Evolutionary conservation across 1,140 invertebrate genomes (phyloP).

Genomic region (Eciton burchellii): DNA sequence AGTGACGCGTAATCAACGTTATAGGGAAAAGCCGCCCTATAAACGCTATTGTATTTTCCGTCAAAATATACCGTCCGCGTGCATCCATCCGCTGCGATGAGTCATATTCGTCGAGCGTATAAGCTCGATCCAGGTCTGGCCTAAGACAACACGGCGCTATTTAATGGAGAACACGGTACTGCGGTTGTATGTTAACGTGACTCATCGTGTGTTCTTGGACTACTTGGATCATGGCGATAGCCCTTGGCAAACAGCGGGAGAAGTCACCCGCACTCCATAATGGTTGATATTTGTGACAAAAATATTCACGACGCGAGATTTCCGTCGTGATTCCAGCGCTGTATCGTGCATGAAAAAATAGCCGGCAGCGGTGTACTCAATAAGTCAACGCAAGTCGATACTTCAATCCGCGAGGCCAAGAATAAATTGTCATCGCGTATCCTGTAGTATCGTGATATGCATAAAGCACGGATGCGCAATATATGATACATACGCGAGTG

Average conservation of each 20-base stretch:
- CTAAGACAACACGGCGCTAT: constrained; percentile 71
- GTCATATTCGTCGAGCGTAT: constrained; percentile 55
- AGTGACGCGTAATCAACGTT: constrained; percentile 32
- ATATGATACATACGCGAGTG: not conserved
- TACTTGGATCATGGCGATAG: constrained; percentile 61
- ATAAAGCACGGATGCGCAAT: not conserved
- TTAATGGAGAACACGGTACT: constrained; percentile 70
- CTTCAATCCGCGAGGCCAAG: no score
- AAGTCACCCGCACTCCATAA: constrained; percentile 38
- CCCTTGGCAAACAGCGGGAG: constrained; percentile 58
- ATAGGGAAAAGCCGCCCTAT: not conserved
- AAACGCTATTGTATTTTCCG: constrained; percentile 64
- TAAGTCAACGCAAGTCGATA: no score
- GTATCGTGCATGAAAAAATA: not conserved
- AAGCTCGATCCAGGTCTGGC: constrained; percentile 65
- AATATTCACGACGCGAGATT: constrained; percentile 46
- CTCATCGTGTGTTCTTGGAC: constrained; percentile 68
- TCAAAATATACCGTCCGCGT: constrained; percentile 57
- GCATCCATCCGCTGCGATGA: constrained; percentile 61
- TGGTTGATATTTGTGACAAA: constrained; percentile 65
- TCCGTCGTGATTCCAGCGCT: constrained; percentile 18
- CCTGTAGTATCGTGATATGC: no score
- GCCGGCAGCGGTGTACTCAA: not conserved
- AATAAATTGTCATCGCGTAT: no score
- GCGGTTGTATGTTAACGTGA: constrained; percentile 73